phyloP scores from a whole-genome alignment of 2,888 invertebrate genomes.

The Melieria picta region DNA sequence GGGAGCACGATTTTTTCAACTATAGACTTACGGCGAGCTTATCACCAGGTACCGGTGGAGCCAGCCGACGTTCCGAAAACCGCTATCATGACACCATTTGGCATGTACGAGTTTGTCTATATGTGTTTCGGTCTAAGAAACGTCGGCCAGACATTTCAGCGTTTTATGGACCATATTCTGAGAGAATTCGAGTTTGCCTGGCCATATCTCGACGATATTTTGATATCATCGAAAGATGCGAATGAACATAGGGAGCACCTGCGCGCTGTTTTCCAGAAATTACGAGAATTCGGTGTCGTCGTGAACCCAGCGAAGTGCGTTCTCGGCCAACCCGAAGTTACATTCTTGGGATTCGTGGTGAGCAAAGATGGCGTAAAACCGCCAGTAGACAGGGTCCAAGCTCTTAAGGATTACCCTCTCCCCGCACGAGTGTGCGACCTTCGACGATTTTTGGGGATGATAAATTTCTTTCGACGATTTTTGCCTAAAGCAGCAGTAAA shows the following conservation, averaged over 20 bases:
- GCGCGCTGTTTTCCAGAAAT: background rate
- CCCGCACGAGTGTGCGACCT: constrained; percentile 39
- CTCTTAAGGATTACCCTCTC: constrained; percentile 33
- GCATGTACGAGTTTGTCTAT: constrained; percentile 35
- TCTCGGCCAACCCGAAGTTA: constrained; percentile 30
- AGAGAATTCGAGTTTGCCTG: constrained; percentile 31
- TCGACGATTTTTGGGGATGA: constrained; percentile 43
- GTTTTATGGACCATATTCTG: constrained; percentile 23
- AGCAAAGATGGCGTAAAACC: constrained; percentile 33
- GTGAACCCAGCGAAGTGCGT: background rate
- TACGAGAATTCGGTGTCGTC: constrained; percentile 5
- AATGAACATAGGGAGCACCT: constrained; percentile 14
- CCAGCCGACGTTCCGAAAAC: constrained; percentile 38
- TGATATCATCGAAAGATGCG: constrained; percentile 8
- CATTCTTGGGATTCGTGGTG: constrained; percentile 39
- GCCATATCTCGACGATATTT: constrained; percentile 24
- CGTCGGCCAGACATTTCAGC: constrained; percentile 33
- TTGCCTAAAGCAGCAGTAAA: constrained; percentile 27
- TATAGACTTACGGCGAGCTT: constrained; percentile 34
- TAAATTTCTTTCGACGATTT: constrained; percentile 40
- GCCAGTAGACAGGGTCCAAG: constrained; percentile 33
- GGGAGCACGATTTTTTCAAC: constrained; percentile 36
- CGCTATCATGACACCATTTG: constrained; percentile 40
- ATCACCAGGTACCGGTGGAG: constrained; percentile 40
- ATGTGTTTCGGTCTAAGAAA: constrained; percentile 38